Percentiles rank a stretch among this genome's conserved stretches.
These are phyloP conservation scores for Clitarchus hookeri DNA, from an alignment of 2,888 invertebrate species.

Conservation along the genomic window DNA sequence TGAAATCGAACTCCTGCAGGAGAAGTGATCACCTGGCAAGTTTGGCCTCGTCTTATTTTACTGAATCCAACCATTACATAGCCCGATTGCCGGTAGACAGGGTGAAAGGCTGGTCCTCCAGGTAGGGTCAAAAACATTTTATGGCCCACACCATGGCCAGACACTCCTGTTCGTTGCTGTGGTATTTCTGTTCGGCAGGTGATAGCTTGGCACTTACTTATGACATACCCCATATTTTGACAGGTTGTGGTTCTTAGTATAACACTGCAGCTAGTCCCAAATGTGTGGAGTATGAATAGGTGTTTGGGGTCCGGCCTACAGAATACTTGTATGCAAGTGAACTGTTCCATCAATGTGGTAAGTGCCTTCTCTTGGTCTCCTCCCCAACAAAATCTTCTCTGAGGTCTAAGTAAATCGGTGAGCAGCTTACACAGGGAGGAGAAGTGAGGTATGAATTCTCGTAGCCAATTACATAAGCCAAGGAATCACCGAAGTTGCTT, in stretches of 20 bases:
- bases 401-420: too few species aligned
- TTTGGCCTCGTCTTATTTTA: too few species aligned
- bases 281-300: background rate
- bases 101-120: too few species aligned
- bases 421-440: background rate
- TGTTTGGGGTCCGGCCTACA: background rate
- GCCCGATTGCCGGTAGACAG: too few species aligned
- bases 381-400: background rate
- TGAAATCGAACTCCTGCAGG: too few species aligned
- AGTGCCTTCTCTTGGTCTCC: background rate
- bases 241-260: background rate
- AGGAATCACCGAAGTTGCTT: background rate
- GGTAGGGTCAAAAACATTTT: background rate
- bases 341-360: background rate
- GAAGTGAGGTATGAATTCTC: too few species aligned
- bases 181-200: too few species aligned
- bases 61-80: too few species aligned
- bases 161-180: too few species aligned
- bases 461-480: background rate
- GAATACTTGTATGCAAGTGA: background rate
- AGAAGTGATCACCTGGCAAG: too few species aligned
- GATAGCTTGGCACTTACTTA: background rate
- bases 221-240: background rate
- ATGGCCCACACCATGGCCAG: background rate
- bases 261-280: background rate